Conservation (phyloP, 1,140 invertebrate species). For the Drosophila lowei region DNA sequence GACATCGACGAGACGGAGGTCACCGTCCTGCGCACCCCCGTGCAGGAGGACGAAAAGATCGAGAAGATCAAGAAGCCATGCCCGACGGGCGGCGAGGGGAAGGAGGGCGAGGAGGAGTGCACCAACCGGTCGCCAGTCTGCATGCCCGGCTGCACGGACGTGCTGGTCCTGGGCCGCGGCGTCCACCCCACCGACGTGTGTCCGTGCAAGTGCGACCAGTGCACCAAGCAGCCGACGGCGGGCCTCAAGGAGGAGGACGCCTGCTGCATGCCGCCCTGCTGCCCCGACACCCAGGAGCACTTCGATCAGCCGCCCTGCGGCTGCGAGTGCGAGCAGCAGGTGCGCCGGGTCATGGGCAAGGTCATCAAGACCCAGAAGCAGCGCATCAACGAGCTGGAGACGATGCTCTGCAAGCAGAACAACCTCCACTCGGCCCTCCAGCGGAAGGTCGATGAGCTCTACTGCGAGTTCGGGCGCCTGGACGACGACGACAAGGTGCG, state of each 20-base stretch:
- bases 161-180: conserved; percentile 55
- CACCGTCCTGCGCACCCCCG: conserved; percentile 39
- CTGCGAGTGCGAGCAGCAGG: conserved; percentile 36
- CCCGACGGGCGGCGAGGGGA: not conserved
- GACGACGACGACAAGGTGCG: conserved; percentile 10
- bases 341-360: conserved; percentile 23
- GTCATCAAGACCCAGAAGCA: conserved; percentile 45
- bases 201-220: conserved; percentile 43
- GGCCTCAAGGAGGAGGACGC: not conserved
- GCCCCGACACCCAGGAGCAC: conserved; percentile 3
- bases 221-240: conserved; percentile 6
- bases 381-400: conserved; percentile 51
- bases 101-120: not conserved
- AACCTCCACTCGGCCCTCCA: conserved; percentile 38
- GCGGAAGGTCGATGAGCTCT: conserved; percentile 50
- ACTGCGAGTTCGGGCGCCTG: conserved; percentile 46
- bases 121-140: not conserved
- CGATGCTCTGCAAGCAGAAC: conserved; percentile 44
- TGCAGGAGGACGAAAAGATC: conserved; percentile 34
- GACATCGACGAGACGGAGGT: conserved; percentile 57
- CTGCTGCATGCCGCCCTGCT: conserved; percentile 15
- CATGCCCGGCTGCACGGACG: conserved; percentile 56
- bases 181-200: conserved; percentile 27
- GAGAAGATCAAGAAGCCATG: not conserved
- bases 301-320: conserved; percentile 33